Base-by-base conservation (phyloP, 2,113 vertebrate species). In the Asarcornis scutulata region DNA sequence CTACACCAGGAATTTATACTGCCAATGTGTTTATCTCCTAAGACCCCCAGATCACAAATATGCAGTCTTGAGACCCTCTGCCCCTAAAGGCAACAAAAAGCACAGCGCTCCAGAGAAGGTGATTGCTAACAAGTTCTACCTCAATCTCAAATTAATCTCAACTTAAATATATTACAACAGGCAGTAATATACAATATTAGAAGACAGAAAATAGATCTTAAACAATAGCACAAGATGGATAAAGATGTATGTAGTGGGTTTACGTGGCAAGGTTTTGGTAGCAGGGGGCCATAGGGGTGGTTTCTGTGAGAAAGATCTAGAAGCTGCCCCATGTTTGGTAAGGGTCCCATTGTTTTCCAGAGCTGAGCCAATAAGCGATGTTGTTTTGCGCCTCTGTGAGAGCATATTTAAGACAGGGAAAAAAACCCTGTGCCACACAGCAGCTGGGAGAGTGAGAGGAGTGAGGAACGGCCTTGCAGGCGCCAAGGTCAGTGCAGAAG, bases 141-240 rank as follows among this genome's bases (percentile, higher is more conserved):
- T 73, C 63, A 77, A 74, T 27, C n/a, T 13, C 27, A 44, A 53
- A 38, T 60, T 76, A 79, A 81, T 48, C 31, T 77, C 59, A 58
- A 23, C 26, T 69, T 44, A 71, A 81, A 64, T 17, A 69, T 5
- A 34, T 2, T 27, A 27, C 26, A 74, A 75, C 13, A 59, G n/a
- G 17, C n/a, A 91, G n/a, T 36, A 81, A 58, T 9, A 58, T 2
- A 36, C 0, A 3, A 32, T 2, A 1, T 27, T 31, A 66, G 68
- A 2, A 74, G 64, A 67, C 34, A 80, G 74, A 76, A 81, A 88
- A 38, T 6, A 83, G 46, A 48, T 60, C 16, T 69, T 89, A 42
- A 29, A 38, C 15, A 60, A 71, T 0, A 75, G 20, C 17, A 22
- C 38, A 79, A 88, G 31, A 52, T 16, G 5, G 13, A 14, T 8